Conservation (phyloP, 2,888 invertebrate genomes). For the Chouioia cunea region DNA sequence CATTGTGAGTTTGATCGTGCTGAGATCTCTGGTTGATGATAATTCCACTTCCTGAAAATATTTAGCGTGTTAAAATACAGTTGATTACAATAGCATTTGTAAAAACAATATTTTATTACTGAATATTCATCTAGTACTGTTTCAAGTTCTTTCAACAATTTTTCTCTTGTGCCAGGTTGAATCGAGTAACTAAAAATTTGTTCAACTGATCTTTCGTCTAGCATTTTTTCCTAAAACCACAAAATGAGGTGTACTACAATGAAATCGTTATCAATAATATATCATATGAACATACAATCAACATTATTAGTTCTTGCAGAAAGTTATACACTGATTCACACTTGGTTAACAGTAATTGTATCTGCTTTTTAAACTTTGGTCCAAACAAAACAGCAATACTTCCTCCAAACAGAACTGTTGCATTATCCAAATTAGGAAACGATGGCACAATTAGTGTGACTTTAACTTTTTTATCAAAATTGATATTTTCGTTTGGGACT, state of each 20-base stretch:
- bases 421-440: slow-evolving; percentile 58
- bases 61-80: slow-evolving; percentile 1
- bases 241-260: neutral
- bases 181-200: neutral
- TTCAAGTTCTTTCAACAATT: slow-evolving; percentile 55
- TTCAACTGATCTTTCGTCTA: slow-evolving; percentile 7
- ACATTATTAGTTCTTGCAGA: slow-evolving; percentile 54
- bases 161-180: slow-evolving; percentile 25
- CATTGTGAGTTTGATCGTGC: slow-evolving; percentile 54
- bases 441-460: slow-evolving; percentile 58
- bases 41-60: slow-evolving; percentile 53
- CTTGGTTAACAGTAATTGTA: slow-evolving; percentile 50
- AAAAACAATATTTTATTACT: slow-evolving; percentile 49
- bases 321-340: slow-evolving; percentile 56
- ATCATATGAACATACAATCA: slow-evolving; percentile 42
- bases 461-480: slow-evolving; percentile 52
- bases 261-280: neutral
- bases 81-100: slow-evolving; percentile 13
- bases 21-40: slow-evolving; percentile 53
- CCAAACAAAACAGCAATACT: slow-evolving; percentile 53
- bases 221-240: slow-evolving; percentile 29
- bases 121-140: slow-evolving; percentile 52
- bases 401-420: slow-evolving; percentile 56
- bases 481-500: slow-evolving; percentile 37
- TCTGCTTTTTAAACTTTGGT: slow-evolving; percentile 50